Evolutionary conservation across 1,140 invertebrate genomes (phyloP).

Genomic region (Euglossa dilemma): DNA sequence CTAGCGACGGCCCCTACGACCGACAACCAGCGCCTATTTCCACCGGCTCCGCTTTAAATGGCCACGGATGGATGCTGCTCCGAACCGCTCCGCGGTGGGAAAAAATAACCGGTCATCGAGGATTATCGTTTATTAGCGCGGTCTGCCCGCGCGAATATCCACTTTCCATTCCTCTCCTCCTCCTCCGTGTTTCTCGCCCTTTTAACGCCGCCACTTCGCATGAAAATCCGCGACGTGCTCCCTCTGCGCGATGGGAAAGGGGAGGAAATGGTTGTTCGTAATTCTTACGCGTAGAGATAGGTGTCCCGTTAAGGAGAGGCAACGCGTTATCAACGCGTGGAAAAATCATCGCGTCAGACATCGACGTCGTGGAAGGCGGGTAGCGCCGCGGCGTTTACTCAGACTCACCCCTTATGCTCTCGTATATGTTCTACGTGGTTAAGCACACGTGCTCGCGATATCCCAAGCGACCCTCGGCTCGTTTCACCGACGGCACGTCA

Average conservation of each 20-base stretch:
- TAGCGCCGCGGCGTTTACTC: constrained; percentile 23
- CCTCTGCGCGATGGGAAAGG: neutral
- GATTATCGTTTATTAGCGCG: constrained; percentile 69
- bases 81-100: neutral
- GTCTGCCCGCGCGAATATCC: constrained; percentile 22
- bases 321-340: constrained; percentile 1
- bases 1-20: constrained; percentile 49
- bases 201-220: neutral
- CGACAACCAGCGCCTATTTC: constrained; percentile 52
- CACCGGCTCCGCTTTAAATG: constrained; percentile 64
- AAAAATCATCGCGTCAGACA: constrained; percentile 28
- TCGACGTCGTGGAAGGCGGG: constrained; percentile 4
- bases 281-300: too few species aligned
- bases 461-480: constrained; percentile 33
- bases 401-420: constrained; percentile 33
- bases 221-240: too few species aligned
- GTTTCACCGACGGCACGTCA: constrained; percentile 47
- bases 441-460: constrained; percentile 71
- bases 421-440: constrained; percentile 68
- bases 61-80: constrained; percentile 25
- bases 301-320: neutral
- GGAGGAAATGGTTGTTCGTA: too few species aligned
- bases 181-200: neutral
- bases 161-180: neutral
- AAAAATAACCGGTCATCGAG: constrained; percentile 45